These are phyloP conservation scores for Heteromormyrus szaboi DNA, from an alignment of 2,797 vertebrate species.

Conservation along the genomic window DNA sequence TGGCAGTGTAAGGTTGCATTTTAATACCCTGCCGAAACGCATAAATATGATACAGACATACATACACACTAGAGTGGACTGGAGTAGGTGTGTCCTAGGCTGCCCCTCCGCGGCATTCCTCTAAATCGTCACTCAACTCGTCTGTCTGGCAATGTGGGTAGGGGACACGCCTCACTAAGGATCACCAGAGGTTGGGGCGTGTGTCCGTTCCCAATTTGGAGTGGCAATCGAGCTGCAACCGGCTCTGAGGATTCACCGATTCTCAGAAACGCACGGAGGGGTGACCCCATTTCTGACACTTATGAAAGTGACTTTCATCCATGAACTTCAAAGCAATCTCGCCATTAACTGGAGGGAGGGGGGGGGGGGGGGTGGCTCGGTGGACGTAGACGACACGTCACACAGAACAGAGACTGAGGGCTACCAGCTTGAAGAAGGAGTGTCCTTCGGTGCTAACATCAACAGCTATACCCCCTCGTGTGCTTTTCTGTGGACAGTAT, in stretches of 20 bases:
- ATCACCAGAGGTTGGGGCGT: neutral
- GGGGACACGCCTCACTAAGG: constrained; percentile 25
- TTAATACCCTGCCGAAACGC: neutral
- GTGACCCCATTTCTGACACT: constrained; percentile 1
- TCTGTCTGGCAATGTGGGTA: constrained; percentile 20
- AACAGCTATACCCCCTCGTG: constrained; percentile 2
- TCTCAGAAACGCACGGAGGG: neutral
- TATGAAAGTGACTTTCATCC: neutral
- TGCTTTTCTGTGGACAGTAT: neutral
- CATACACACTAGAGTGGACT: constrained; percentile 23
- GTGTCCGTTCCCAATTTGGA: neutral
- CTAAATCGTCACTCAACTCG: constrained; percentile 16
- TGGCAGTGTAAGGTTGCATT: neutral
- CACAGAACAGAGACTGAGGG: neutral
- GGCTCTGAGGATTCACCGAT: neutral
- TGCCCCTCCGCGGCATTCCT: constrained; percentile 30
- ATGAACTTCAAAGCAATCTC: constrained; percentile 2
- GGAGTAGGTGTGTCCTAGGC: constrained; percentile 33
- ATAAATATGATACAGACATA: neutral
- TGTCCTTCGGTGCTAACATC: neutral
- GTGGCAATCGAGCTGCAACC: neutral
- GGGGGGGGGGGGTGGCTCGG: neutral
- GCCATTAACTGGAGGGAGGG: neutral
- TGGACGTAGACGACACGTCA: neutral
- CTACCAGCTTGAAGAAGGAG: neutral